Evolutionary conservation across 2,797 vertebrate genomes (phyloP).

Genomic region (Sebastes glaucus): DNA sequence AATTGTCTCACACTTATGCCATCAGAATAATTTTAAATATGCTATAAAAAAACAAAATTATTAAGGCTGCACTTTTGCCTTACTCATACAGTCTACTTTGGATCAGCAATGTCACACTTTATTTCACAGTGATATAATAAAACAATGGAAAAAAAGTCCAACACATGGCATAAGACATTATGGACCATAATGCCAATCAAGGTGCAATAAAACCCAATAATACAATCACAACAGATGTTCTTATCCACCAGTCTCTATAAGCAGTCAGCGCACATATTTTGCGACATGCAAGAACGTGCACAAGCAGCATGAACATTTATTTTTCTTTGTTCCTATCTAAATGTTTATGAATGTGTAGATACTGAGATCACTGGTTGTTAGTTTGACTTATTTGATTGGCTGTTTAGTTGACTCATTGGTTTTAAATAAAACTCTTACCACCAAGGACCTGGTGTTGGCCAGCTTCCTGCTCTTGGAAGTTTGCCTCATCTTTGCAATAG

Average conservation of each 20-base stretch:
- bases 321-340: too few relatives aligned
- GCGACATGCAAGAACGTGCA: constrained; percentile 42
- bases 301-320: constrained; percentile 29
- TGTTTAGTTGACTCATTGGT: constrained; percentile 7
- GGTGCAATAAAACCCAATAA: neutral
- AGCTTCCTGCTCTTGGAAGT: constrained; percentile 40
- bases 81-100: neutral
- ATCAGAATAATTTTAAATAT: neutral
- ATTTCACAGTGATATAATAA: constrained; percentile 9
- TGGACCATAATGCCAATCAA: neutral
- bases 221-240: neutral
- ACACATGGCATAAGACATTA: neutral
- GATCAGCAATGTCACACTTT: neutral
- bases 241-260: constrained; percentile 42
- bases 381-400: constrained; percentile 7
- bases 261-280: constrained; percentile 4
- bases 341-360: neutral
- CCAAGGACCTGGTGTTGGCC: constrained; percentile 43
- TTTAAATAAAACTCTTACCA: constrained; percentile 78
- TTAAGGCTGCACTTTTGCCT: neutral
- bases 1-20: too few relatives aligned
- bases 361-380: neutral
- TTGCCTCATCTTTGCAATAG: constrained; percentile 35
- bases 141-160: neutral
- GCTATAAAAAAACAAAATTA: neutral